phyloP scores from a whole-genome alignment of 2,888 invertebrate genomes.

The Cremastobaeus sp. region DNA sequence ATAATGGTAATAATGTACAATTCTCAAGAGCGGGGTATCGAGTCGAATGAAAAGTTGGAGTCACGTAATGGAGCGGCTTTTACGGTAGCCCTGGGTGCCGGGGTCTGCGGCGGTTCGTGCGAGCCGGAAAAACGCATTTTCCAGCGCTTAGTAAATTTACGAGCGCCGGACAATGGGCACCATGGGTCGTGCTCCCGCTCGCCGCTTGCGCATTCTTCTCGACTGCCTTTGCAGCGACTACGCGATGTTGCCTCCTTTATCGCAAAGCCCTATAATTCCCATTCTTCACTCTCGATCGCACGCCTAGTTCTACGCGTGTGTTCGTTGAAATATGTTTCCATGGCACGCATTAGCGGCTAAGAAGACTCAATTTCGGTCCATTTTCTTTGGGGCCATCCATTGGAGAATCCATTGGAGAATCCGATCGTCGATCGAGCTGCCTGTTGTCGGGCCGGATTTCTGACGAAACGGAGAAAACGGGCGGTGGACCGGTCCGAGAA shows the following conservation, averaged over 20 bases:
- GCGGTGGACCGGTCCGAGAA: no score
- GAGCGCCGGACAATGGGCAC: conserved; percentile 70
- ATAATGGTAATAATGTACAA: conserved; percentile 38
- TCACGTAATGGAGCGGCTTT: conserved; percentile 42
- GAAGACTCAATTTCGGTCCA: conserved; percentile 49
- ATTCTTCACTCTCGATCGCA: conserved; percentile 60
- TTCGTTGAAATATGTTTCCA: conserved; percentile 42
- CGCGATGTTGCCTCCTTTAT: conserved; percentile 48
- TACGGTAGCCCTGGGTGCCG: conserved; percentile 31
- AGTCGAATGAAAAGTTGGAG: conserved; percentile 36
- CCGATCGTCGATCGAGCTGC: no score
- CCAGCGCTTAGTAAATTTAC: conserved; percentile 74
- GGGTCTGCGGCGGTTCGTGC: conserved; percentile 27
- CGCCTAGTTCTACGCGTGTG: conserved; percentile 20
- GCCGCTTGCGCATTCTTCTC: not conserved
- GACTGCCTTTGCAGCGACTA: conserved; percentile 47
- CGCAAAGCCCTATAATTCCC: conserved; percentile 64
- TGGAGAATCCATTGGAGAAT: conserved; percentile 46
- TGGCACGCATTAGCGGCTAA: conserved; percentile 35
- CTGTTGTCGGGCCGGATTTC: no score
- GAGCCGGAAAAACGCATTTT: conserved; percentile 73
- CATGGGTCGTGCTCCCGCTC: conserved; percentile 1
- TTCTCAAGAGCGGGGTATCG: conserved; percentile 37
- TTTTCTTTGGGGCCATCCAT: conserved; percentile 34
- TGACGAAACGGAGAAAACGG: no score